These are phyloP conservation scores for Petaurus breviceps DNA, from an alignment of 2,113 vertebrate genomes.

Conservation along the genomic window DNA sequence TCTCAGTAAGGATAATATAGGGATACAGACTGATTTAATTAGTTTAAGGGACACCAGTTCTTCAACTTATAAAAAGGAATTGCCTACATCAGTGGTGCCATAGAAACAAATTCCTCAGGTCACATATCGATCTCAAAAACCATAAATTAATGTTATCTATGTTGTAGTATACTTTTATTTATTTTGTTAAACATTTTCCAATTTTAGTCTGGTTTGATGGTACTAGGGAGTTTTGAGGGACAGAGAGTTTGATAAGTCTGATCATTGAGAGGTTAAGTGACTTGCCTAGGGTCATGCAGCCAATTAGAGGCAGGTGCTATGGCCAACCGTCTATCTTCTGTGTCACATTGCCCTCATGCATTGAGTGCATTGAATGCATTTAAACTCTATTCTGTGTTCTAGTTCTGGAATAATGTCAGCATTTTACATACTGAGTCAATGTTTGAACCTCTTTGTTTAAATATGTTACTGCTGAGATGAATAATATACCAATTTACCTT, in stretches of 20 bases:
- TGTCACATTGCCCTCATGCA: background rate
- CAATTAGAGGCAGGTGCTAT: background rate
- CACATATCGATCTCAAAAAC: background rate
- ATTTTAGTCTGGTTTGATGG: background rate
- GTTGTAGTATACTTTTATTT: background rate
- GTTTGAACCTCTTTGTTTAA: background rate
- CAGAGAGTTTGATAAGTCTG: background rate
- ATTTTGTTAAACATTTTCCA: background rate
- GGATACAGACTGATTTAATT: background rate
- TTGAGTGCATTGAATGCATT: background rate
- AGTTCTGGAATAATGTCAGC: background rate
- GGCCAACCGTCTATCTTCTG: background rate
- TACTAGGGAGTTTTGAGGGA: background rate
- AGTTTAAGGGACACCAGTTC: background rate
- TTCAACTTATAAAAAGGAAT: background rate
- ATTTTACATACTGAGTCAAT: background rate
- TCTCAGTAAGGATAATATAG: background rate
- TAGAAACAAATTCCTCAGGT: background rate
- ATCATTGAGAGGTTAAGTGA: background rate
- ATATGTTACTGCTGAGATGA: background rate
- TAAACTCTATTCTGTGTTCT: background rate
- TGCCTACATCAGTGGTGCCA: background rate
- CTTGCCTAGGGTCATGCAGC: background rate
- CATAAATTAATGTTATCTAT: background rate
- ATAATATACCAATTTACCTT: background rate